Evolutionary conservation across 2,888 invertebrate genomes (phyloP).

Genomic region (Dolichomitus sp.): DNA sequence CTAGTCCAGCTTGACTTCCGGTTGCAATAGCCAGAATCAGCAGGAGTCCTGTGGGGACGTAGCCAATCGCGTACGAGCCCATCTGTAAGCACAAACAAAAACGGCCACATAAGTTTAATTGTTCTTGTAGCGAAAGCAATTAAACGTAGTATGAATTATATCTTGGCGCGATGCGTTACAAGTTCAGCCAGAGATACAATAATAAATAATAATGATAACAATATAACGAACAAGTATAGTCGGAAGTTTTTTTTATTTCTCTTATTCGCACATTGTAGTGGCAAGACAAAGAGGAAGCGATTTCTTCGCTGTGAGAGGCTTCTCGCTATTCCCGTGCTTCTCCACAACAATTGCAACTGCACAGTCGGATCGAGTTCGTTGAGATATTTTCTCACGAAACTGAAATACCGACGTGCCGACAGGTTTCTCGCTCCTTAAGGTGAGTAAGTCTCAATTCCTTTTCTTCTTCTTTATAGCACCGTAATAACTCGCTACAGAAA

Average conservation of each 20-base stretch:
- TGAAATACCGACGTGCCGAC: conserved; percentile 46
- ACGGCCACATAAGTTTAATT: conserved; percentile 23
- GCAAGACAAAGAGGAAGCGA: conserved; percentile 25
- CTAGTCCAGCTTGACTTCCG: conserved; percentile 72
- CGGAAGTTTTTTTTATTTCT: conserved; percentile 41
- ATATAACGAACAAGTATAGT: conserved; percentile 35
- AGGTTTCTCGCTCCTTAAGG: conserved; percentile 5
- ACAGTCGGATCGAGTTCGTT: conserved; percentile 13
- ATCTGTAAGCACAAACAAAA: conserved; percentile 76
- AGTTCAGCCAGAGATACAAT: conserved; percentile 68
- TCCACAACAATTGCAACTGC: conserved; percentile 48
- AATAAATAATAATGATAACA: conserved; percentile 31
- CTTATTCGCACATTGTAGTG: conserved; percentile 43
- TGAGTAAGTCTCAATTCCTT: background rate
- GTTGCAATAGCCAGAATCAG: conserved; percentile 77
- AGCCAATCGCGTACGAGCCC: conserved; percentile 79
- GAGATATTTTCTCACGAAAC: conserved; percentile 62
- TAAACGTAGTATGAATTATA: conserved; percentile 4
- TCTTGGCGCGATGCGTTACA: conserved; percentile 64
- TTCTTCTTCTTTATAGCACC: background rate
- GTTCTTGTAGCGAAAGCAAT: conserved; percentile 19
- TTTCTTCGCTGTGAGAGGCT: conserved; percentile 19
- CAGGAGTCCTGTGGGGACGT: conserved; percentile 76
- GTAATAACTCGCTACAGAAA: conserved; percentile 31
- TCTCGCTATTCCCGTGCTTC: conserved; percentile 19